phyloP scores from a whole-genome alignment of 2,113 vertebrate genomes.

The Alethe diademata region DNA sequence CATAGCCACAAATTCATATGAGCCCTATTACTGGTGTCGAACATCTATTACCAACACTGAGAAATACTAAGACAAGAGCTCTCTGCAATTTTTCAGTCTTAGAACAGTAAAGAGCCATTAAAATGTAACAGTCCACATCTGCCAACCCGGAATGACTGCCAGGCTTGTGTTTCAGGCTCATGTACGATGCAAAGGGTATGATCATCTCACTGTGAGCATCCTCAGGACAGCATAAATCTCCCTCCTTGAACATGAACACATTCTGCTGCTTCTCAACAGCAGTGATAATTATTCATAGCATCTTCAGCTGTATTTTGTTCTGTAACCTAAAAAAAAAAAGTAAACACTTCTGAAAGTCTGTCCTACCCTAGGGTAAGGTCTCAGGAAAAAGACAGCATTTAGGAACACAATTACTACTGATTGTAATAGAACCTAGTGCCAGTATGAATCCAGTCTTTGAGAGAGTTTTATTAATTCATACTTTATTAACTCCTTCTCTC shows the following conservation, averaged over 20 bases:
- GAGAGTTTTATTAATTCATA: neutral
- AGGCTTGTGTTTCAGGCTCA: neutral
- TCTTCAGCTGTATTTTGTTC: neutral
- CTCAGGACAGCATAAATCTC: neutral
- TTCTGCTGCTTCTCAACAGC: neutral
- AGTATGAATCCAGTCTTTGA: neutral
- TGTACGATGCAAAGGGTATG: neutral
- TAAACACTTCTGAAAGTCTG: neutral
- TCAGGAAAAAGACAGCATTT: neutral
- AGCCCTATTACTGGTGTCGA: neutral
- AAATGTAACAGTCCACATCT: neutral
- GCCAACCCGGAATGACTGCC: neutral
- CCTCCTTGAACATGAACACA: neutral
- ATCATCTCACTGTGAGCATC: neutral
- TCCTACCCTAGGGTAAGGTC: neutral
- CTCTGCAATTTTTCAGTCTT: neutral
- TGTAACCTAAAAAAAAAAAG: neutral
- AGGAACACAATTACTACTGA: neutral
- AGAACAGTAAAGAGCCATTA: neutral
- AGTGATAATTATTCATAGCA: neutral
- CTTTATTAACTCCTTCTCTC: neutral
- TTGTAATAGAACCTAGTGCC: neutral
- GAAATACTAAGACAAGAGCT: neutral
- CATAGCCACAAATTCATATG: neutral
- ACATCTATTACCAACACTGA: neutral